Conservation (phyloP, 1,140 invertebrate genomes). For the Paraescarpia echinospica region DNA sequence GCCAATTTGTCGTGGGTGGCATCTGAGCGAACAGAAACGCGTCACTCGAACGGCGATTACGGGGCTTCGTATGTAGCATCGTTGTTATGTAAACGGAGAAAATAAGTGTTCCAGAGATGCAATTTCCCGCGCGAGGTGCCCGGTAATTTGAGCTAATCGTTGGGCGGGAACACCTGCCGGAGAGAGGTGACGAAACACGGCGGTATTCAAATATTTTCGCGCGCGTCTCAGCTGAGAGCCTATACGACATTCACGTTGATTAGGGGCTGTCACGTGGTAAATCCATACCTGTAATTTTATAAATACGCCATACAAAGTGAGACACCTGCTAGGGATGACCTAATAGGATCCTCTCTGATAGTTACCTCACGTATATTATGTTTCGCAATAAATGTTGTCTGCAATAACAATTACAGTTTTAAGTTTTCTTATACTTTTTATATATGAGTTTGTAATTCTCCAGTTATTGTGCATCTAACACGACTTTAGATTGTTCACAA, state of each 20-base stretch:
- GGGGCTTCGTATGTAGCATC: neutral
- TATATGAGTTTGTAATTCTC: too few species aligned
- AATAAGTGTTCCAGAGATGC: neutral
- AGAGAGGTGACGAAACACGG: too few species aligned
- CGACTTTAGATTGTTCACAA: too few species aligned
- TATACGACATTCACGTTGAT: neutral
- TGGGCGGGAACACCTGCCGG: too few species aligned
- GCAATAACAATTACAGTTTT: neutral
- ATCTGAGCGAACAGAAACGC: neutral
- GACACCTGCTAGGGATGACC: neutral
- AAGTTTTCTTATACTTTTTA: too few species aligned
- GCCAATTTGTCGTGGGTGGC: neutral
- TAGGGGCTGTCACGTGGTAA: neutral
- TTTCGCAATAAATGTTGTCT: too few species aligned
- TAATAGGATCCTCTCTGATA: neutral
- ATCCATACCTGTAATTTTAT: neutral
- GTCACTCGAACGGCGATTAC: neutral
- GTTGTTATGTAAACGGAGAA: neutral
- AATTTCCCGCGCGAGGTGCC: too few species aligned
- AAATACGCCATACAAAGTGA: neutral
- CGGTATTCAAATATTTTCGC: too few species aligned
- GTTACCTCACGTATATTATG: neutral
- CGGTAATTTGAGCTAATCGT: too few species aligned
- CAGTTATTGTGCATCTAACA: too few species aligned
- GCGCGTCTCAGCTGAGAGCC: too few species aligned